phyloP scores from a whole-genome alignment of 2,113 vertebrate species.

The Physeter macrocephalus region DNA sequence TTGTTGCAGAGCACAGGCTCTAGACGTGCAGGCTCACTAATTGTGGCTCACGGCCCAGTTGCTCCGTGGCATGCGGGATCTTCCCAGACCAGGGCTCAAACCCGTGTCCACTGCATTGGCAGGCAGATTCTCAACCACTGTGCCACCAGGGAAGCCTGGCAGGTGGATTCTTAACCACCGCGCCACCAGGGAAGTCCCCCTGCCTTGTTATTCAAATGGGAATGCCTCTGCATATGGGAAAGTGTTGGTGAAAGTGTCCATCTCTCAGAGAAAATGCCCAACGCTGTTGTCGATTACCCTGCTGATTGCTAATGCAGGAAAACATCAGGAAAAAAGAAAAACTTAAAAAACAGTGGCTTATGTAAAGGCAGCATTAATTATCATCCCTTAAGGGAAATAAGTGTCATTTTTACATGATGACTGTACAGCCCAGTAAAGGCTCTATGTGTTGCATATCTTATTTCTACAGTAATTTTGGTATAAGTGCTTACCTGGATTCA shows the following conservation, averaged over 20 bases:
- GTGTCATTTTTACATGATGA: constrained; percentile 3
- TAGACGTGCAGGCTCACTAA: too few relatives aligned
- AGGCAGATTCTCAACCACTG: too few relatives aligned
- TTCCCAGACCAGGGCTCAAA: too few relatives aligned
- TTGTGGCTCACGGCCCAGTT: too few relatives aligned
- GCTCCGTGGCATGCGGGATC: too few relatives aligned
- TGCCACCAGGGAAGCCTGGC: too few relatives aligned
- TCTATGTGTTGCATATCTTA: not conserved
- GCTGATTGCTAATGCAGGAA: constrained; percentile 36
- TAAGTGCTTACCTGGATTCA: not conserved
- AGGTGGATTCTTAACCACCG: too few relatives aligned
- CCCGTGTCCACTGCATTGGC: too few relatives aligned
- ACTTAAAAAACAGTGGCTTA: not conserved
- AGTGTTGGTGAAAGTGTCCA: not conserved
- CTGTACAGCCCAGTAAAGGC: not conserved
- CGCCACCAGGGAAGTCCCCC: not conserved
- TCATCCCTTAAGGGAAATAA: constrained; percentile 1
- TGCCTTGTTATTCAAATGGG: not conserved
- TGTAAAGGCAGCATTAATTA: constrained; percentile 12
- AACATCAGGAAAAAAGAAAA: not conserved
- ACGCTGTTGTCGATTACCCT: not conserved
- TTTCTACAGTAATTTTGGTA: not conserved
- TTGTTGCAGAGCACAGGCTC: too few relatives aligned
- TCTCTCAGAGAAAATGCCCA: not conserved
- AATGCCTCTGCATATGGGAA: not conserved